Conservation (phyloP, 30 jellyfish, hydroid and myxozoan species). For the Hydra vulgaris region DNA sequence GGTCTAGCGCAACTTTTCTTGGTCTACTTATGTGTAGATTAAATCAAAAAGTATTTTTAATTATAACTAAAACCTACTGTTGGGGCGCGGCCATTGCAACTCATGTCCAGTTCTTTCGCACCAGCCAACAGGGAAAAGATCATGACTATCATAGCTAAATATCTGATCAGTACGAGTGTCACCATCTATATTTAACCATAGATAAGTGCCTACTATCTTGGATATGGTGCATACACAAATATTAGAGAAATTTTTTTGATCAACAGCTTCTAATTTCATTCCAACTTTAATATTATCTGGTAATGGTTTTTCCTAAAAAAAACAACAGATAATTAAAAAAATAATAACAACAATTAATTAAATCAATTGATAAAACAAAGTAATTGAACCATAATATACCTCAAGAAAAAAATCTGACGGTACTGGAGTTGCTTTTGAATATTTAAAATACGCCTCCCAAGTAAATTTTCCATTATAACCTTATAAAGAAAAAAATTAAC, state of each 20-base stretch:
- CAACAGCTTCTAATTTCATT: conserved; percentile 93
- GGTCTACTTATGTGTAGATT: no score
- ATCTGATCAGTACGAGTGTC: conserved; percentile 87
- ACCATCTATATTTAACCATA: conserved; percentile 86
- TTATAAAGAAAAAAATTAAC: conserved; percentile 9
- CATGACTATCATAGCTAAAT: conserved; percentile 43
- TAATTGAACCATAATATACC: no score
- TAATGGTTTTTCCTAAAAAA: background rate
- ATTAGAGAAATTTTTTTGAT: conserved; percentile 57
- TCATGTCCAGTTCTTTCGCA: conserved; percentile 95
- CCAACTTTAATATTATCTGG: conserved; percentile 52
- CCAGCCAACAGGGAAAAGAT: conserved; percentile 92
- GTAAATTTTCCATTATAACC: conserved; percentile 96
- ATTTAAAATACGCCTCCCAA: conserved; percentile 75
- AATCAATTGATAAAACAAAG: background rate
- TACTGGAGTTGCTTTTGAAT: conserved; percentile 62
- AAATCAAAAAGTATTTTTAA: no score
- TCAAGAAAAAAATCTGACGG: conserved; percentile 43
- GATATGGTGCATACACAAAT: conserved; percentile 80
- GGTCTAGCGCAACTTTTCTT: no score
- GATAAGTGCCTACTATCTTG: conserved; percentile 52
- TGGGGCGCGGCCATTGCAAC: conserved; percentile 94
- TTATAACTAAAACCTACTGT: conserved; percentile 78
- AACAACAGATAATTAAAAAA: background rate
- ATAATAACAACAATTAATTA: background rate